These are phyloP conservation scores for Popillia japonica DNA, from an alignment of 1,140 invertebrate species.

Conservation along the genomic window DNA sequence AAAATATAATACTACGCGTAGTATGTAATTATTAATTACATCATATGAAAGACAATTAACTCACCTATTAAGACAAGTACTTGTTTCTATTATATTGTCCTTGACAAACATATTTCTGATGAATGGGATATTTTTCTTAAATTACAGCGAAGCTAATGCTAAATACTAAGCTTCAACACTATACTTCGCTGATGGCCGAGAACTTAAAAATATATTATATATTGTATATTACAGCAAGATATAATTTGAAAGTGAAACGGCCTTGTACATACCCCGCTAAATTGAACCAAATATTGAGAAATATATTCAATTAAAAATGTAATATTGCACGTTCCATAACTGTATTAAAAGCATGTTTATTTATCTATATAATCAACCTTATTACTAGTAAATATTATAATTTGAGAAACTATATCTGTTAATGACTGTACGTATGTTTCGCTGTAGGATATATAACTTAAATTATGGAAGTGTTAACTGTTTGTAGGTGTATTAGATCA, in stretches of 20 bases:
- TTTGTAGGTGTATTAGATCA: too few relatives aligned
- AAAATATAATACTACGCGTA: too few relatives aligned
- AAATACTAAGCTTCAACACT: background rate
- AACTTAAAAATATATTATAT: background rate
- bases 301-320: background rate
- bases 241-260: background rate
- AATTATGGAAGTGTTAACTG: too few relatives aligned
- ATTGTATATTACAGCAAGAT: background rate
- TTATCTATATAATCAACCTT: too few relatives aligned
- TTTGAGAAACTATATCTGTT: too few relatives aligned
- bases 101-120: background rate
- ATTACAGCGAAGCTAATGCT: background rate
- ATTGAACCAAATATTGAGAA: constrained; percentile 6
- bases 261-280: background rate
- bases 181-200: background rate
- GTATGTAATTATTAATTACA: too few relatives aligned
- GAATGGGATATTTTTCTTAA: background rate
- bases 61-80: too few relatives aligned
- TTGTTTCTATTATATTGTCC: background rate
- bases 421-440: too few relatives aligned
- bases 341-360: background rate
- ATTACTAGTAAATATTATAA: too few relatives aligned
- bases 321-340: background rate
- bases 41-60: too few relatives aligned
- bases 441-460: too few relatives aligned